These are phyloP conservation scores for Leucoma salicis DNA, from an alignment of 2,888 invertebrate genomes.

Conservation along the genomic window DNA sequence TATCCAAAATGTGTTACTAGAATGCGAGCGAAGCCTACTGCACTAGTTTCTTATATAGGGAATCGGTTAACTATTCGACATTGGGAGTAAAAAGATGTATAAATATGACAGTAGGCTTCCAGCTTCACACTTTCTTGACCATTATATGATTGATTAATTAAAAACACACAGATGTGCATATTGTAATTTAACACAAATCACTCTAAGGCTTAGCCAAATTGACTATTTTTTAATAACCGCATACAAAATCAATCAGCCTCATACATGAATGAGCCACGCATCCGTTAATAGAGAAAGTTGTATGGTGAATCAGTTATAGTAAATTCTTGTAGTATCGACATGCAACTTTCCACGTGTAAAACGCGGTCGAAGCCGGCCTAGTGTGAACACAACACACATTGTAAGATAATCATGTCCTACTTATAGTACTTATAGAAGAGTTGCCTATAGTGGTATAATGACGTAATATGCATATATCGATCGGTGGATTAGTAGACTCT, in stretches of 20 bases:
- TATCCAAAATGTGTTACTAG: too few species aligned
- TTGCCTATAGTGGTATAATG: not conserved
- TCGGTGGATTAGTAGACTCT: not conserved
- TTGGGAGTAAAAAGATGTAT: too few species aligned
- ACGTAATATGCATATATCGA: not conserved
- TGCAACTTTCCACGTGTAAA: conserved; percentile 18
- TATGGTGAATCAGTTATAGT: conserved; percentile 25
- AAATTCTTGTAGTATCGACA: conserved; percentile 1
- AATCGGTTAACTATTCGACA: too few species aligned
- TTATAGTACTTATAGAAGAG: conserved; percentile 4
- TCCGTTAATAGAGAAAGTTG: conserved; percentile 34
- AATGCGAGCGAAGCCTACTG: too few species aligned
- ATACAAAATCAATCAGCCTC: not conserved
- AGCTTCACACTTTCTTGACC: too few species aligned
- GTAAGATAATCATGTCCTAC: conserved; percentile 19
- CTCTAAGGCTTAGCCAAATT: too few species aligned
- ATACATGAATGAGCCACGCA: conserved; percentile 19
- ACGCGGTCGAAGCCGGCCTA: conserved; percentile 11
- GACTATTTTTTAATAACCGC: too few species aligned
- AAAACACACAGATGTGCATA: too few species aligned
- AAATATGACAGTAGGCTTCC: too few species aligned
- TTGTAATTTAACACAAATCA: too few species aligned
- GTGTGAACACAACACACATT: conserved; percentile 18
- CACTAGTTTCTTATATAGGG: too few species aligned
- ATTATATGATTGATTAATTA: too few species aligned